Evolutionary conservation across 2,888 invertebrate genomes (phyloP).

Genomic region (Heliconius aoede): DNA sequence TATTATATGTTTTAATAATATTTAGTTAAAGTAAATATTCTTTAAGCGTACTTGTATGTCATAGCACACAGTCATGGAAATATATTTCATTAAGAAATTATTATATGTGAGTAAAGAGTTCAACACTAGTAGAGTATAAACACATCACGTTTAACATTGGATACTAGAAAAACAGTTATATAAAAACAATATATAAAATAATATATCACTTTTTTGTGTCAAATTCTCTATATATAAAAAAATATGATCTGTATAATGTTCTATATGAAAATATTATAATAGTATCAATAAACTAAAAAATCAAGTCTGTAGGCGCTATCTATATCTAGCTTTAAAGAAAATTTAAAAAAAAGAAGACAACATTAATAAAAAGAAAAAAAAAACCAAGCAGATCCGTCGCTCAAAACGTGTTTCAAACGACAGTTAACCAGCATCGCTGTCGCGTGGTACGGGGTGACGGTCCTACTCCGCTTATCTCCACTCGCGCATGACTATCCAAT

Average conservation of each 20-base stretch:
- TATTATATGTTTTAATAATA: neutral
- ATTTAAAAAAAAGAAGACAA: neutral
- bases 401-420: conserved; percentile 30
- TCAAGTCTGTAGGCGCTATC: too few species aligned
- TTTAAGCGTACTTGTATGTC: neutral
- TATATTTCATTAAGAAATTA: neutral
- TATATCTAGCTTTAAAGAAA: neutral
- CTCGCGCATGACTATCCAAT: conserved; percentile 76
- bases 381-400: neutral
- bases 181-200: neutral
- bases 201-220: neutral
- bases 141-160: neutral
- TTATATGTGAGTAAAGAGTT: neutral
- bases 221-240: neutral
- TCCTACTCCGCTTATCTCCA: conserved; percentile 76
- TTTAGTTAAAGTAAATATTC: neutral
- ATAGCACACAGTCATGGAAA: too few species aligned
- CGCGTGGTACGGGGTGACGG: conserved; percentile 62
- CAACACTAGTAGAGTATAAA: too few species aligned
- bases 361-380: conserved; percentile 8
- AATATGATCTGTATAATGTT: too few species aligned
- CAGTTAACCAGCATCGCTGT: conserved; percentile 48
- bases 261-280: too few species aligned
- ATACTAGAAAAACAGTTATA: neutral
- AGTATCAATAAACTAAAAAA: too few species aligned